Evolutionary conservation across 2,113 vertebrate genomes (phyloP), one percentile per base, ranked within the genome.

Genomic region (Apodemus speciosus): DNA sequence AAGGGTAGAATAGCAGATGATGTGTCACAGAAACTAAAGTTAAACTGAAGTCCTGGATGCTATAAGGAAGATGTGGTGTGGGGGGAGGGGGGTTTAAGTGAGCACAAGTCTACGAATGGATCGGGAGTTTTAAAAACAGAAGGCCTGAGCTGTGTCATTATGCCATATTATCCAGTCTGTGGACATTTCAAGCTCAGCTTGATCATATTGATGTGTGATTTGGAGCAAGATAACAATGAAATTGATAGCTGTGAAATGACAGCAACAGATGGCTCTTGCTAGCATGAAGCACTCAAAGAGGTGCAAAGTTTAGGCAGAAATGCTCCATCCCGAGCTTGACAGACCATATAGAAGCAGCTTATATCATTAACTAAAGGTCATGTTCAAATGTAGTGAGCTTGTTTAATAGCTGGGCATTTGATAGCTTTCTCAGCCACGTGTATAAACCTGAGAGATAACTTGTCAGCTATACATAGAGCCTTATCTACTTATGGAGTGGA

Each of bases 331-430:
- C 92, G 89, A 91, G 85, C 87, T 91, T 89, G 94, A 89, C 95
- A 92, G 81, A 85, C 79, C 84, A 86, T 64, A 72, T 4, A 93
- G 79, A 85, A 53, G 35, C 58, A 96, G 91, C 80, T 89, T 95
- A 89, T 66, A 68, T 93, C 86, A 91, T 95, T 95, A 94, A 58
- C 58, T 40, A 93, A 95, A 96, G 92, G 93, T 92, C 85, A 93
- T 23, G 40, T 66, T 77, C 69, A 89, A 93, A 94, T 89, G 93
- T 1, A 64, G 40, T 40, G 10, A 90, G 77, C 46, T 94, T 62
- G 35, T 62, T 85, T 35, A 83, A 73, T 69, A 86, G 75, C 3
- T 93, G 16, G 69, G 20, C 18, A 88, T 66, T 30, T 20, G 77
- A 32, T 53, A 69, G 30, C 30, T 43, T 88, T 80, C 51, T 90